Base-by-base conservation (phyloP, 2,113 vertebrate genomes). In the Melozone crissalis region DNA sequence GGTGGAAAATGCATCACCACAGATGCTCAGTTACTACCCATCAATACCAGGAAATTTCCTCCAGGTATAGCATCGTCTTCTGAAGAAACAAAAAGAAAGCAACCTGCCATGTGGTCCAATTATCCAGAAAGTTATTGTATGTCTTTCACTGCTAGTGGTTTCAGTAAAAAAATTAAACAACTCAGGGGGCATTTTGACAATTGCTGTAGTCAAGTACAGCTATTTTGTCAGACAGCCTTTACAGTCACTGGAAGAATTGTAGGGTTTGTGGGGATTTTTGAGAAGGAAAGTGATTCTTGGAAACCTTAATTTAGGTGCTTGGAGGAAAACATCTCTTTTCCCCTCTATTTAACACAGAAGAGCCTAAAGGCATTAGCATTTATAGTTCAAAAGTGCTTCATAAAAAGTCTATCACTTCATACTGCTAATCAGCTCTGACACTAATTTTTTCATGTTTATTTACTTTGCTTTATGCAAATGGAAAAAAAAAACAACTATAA, bases 31-130 rank as follows among this genome's bases (percentile, higher is more conserved):
- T 72, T 63, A 46, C 12, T 44, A 21, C 21, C 20, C 13, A 9
- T 4, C 10, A 7, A 61, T 31, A 62, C 5, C 33, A 66, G 57
- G 27, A 88, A n/a, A 71, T 57, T 75, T 79, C n/a, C 55, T 47
- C 41, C 47, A 66, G 27, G 33, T 11, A 47, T 23, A 82, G 10
- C 4, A 26, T 69, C 10, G 15, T 74, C 47, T 85, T 39, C 4
- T 35, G 15, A 84, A 75, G 54, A 16, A 54, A 8, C 3, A 13
- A 22, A 81, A 88, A 73, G 44, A 7, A 84, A 19, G 8, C 31
- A 90, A 37, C 22, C 28, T 0, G 0, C 11, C 31, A 5, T 10
- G 4, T 37, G 54, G 23, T 57, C 8, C 69, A 82, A 22, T 57
- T 90, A 37, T 61, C 51, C 8, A 6, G 33, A 87, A 81, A 68